These are phyloP conservation scores for Drosophila equinoxialis DNA, from an alignment of 1,140 invertebrate genomes.

Conservation along the genomic window DNA sequence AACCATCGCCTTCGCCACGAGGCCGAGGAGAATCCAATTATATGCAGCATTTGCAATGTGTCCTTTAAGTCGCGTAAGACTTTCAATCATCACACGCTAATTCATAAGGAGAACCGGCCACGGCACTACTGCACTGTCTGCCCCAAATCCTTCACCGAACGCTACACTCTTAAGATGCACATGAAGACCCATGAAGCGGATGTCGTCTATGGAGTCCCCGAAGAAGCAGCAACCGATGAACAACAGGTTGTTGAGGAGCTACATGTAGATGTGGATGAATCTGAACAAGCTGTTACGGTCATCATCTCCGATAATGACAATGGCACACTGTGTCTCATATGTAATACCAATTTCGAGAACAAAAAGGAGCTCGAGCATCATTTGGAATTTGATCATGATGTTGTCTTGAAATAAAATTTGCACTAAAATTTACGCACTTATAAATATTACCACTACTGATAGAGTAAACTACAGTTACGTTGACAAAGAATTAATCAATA, in stretches of 20 bases:
- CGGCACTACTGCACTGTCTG: slow-evolving; percentile 72
- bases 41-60: slow-evolving; percentile 78
- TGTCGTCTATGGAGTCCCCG: slow-evolving; percentile 62
- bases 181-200: slow-evolving; percentile 76
- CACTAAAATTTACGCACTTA: not conserved
- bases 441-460: not conserved
- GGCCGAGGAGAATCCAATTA: slow-evolving; percentile 77
- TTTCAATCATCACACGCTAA: slow-evolving; percentile 76
- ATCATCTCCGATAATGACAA: slow-evolving; percentile 70
- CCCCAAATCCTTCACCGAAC: slow-evolving; percentile 76
- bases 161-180: slow-evolving; percentile 81
- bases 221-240: slow-evolving; percentile 60
- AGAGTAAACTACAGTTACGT: not conserved
- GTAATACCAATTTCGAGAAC: slow-evolving; percentile 65
- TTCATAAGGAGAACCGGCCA: slow-evolving; percentile 76
- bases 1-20: slow-evolving; percentile 76
- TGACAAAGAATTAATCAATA: slow-evolving; percentile 5
- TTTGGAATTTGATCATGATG: slow-evolving; percentile 72
- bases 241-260: slow-evolving; percentile 69
- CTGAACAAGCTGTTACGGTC: slow-evolving; percentile 70
- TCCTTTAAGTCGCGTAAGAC: slow-evolving; percentile 78
- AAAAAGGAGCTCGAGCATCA: slow-evolving; percentile 74
- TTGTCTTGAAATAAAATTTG: slow-evolving; percentile 62
- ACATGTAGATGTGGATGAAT: slow-evolving; percentile 71
- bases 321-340: slow-evolving; percentile 68